These are phyloP conservation scores for Hoplodrina blanda DNA, from an alignment of 2,888 invertebrate species.

Conservation along the genomic window DNA sequence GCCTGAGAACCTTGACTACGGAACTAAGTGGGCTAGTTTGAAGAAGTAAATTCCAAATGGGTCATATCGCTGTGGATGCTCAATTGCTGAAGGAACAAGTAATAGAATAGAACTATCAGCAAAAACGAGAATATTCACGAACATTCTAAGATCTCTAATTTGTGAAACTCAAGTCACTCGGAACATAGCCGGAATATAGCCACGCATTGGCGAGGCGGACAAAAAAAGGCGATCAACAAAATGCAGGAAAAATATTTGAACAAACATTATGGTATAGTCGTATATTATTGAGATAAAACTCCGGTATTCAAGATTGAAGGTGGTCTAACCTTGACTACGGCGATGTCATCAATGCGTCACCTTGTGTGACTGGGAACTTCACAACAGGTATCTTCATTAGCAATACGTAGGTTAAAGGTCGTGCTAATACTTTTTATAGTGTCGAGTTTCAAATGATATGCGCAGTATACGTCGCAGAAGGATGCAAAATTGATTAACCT, in stretches of 20 bases:
- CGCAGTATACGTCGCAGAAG: background rate
- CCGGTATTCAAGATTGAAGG: constrained; percentile 31
- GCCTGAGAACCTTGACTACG: constrained; percentile 4
- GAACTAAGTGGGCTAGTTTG: constrained; percentile 5
- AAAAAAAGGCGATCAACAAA: constrained; percentile 31
- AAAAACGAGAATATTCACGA: background rate
- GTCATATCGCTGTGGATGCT: background rate
- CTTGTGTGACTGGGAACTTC: constrained; percentile 23
- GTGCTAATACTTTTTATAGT: constrained; percentile 35
- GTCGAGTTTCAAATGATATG: background rate
- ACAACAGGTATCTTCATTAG: constrained; percentile 42
- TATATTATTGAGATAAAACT: constrained; percentile 32
- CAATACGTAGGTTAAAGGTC: constrained; percentile 36
- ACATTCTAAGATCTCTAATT: constrained; percentile 7
- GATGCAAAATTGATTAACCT: background rate
- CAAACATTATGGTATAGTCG: constrained; percentile 18
- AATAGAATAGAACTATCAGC: background rate
- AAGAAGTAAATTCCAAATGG: constrained; percentile 4
- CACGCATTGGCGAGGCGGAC: background rate
- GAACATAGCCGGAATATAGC: constrained; percentile 3
- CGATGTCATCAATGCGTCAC: constrained; percentile 50
- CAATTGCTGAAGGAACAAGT: background rate
- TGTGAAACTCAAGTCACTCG: background rate
- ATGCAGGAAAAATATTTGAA: constrained; percentile 41
- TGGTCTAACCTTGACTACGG: constrained; percentile 35